Evolutionary conservation across 92 coral and sea anemone genomes (phyloP), one percentile per base, ranked within the genome.

Genomic region (Chrysogorgia sp.): DNA sequence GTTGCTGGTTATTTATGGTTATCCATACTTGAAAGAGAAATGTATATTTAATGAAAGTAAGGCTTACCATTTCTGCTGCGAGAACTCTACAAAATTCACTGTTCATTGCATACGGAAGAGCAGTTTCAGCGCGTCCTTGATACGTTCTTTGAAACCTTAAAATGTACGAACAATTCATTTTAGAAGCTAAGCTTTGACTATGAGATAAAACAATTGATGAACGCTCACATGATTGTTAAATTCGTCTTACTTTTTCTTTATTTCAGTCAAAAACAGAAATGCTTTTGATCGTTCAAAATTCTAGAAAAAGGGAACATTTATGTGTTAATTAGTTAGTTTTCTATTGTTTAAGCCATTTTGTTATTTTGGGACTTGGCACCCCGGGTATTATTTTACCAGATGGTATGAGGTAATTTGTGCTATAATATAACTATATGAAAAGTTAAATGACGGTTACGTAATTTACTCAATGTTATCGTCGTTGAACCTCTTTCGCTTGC

Each of bases 31-130:
- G n/a, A 32, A n/a, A 10, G 17, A 17, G 5, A 3, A 4, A 20
- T 67, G 20, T 7, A 67, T 1, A 28, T 30, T 67, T 32, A 34
- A 14, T 20, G 48, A 37, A 34, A 12, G 15, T 40, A 45, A 10
- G 10, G 58, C 5, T 47, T 75, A 93, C 98, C 98, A 93, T 93
- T 81, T 93, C 98, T 52, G 86, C 87, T 28, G 98, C 90, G 60
- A 93, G 65, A 29, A 93, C 92, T 74, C 98, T 85, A 57, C 97
- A 93, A 83, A 93, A 93, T 83, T 93, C 98, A 63, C 98, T 93
- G 86, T 93, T 93, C 98, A 93, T 93, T 8, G 98, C 98, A 89
- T 74, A 93, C 12, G 98, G 98, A 52, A 93, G 84, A 21, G 98
- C 98, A 28, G 98, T 93, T 28, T 93, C 94, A 23, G 90, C 97